Evolutionary conservation across 1,140 invertebrate genomes (phyloP).

Genomic region (Battus philenor): DNA sequence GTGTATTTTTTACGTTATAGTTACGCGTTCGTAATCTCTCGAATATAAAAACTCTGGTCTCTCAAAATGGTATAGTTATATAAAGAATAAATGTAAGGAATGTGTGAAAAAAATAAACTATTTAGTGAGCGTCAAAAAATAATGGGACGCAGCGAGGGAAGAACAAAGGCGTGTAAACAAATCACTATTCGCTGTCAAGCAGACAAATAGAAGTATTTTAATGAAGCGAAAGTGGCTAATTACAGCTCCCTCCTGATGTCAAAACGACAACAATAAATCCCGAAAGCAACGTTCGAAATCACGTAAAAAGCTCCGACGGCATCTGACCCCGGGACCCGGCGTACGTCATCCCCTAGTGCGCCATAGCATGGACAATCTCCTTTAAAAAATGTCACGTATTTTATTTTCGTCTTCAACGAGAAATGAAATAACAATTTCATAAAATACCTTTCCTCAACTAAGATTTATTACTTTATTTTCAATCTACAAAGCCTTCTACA

Average conservation of each 20-base stretch:
- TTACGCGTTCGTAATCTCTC: no score
- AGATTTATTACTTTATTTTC: no score
- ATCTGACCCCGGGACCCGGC: conserved; percentile 40
- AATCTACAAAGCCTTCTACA: no score
- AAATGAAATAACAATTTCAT: no score
- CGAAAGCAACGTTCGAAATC: conserved; percentile 30
- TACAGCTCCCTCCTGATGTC: conserved; percentile 53
- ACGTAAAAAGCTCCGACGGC: conserved; percentile 48
- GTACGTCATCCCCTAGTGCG: conserved; percentile 16
- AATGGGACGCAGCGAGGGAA: conserved; percentile 29
- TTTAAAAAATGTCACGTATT: conserved; percentile 1
- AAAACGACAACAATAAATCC: conserved; percentile 42
- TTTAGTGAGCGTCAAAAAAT: conserved; percentile 30
- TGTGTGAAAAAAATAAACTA: conserved; percentile 24
- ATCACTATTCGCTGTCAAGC: conserved; percentile 50
- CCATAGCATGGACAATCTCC: background rate
- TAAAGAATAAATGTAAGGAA: no score
- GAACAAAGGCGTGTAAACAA: conserved; percentile 54
- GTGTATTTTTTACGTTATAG: no score
- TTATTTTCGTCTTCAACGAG: no score
- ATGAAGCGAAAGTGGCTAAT: conserved; percentile 54
- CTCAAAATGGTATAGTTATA: no score
- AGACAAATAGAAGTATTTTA: conserved; percentile 68
- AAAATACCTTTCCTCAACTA: no score
- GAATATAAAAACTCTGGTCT: no score